Base-by-base conservation (phyloP, 2,888 invertebrate genomes). In the Eulithis prunata region DNA sequence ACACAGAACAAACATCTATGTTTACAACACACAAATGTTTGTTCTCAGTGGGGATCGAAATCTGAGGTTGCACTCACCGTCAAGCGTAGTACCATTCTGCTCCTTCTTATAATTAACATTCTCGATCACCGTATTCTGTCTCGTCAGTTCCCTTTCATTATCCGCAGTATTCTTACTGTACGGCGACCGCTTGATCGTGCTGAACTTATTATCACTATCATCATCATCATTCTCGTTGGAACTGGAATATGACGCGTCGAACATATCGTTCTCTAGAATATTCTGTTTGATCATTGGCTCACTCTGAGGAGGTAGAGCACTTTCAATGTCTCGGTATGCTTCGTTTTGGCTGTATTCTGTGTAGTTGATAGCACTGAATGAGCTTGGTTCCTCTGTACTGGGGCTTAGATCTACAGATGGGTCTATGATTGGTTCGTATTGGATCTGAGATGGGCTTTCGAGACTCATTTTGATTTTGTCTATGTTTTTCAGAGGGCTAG, bases 161-260 rank as follows among this genome's bases (percentile, higher is more conserved):
- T 86, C 88, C 0, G 77, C 87, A 0, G 86, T 88, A 52, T 80
- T 88, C 82, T 94, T 95, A 67, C 94, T 94, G 68, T 95, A 94
- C 53, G 96, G 96, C 49, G 95, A 96, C 63, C 96, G 82, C 72
- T 96, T 96, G 52, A 96, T 96, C 14, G 96, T 96, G 53, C 96
- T 95, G 81, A 95, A 96, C 82, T 96, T 96, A 81, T 95, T 95
- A 65, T 95, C 94, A 61, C 95, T 94, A 61, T 95, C 95, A 45
- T 95, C 94, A 54, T 94, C 93, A 32, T 94, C 95, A 32, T 94
- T 91, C 54, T 95, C 94, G 43, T 93, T 91, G 0, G 93, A 92
- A 74, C 93, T 93, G 0, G 93, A 93, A 59, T 93, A 91, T 0
- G 93, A 92, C 0, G 93, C 86, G 32, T 93, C 93, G 62, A 93